Conservation (phyloP, 2,797 vertebrate genomes). For the Lates japonicus region DNA sequence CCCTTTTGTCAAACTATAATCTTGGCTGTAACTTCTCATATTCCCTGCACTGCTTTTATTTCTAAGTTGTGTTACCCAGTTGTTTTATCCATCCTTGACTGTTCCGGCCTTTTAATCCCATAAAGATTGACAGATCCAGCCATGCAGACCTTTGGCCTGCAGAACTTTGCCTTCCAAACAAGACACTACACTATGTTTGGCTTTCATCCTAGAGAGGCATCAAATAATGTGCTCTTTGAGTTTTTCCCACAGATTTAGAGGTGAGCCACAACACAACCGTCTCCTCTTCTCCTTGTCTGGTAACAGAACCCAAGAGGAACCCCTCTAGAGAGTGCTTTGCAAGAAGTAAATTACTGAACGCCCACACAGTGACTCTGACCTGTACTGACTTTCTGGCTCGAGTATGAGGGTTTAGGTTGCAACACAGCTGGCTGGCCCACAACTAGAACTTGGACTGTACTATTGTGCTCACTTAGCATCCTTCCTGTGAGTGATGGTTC, state of each 20-base stretch:
- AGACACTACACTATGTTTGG: constrained; percentile 57
- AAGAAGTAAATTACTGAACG: constrained; percentile 68
- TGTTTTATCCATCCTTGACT: constrained; percentile 37
- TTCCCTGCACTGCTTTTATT: constrained; percentile 19
- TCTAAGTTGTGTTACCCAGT: constrained; percentile 20
- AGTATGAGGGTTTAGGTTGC: constrained; percentile 60
- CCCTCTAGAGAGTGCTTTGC: constrained; percentile 62
- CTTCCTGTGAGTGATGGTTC: constrained; percentile 47
- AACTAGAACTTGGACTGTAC: constrained; percentile 37
- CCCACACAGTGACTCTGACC: constrained; percentile 71
- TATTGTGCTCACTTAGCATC: constrained; percentile 48
- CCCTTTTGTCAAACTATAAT: constrained; percentile 31
- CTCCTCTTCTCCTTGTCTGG: constrained; percentile 60
- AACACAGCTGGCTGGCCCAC: constrained; percentile 63
- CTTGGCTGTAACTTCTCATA: constrained; percentile 38
- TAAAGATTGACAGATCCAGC: constrained; percentile 48
- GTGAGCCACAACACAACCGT: constrained; percentile 62
- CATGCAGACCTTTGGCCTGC: constrained; percentile 38
- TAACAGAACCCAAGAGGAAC: constrained; percentile 61
- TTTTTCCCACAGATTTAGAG: constrained; percentile 69
- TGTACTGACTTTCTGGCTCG: constrained; percentile 52
- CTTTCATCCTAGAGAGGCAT: constrained; percentile 58
- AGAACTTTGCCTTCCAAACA: constrained; percentile 54
- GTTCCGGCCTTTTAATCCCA: constrained; percentile 40
- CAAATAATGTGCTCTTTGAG: constrained; percentile 57